Percentiles rank a stretch among this genome's conserved stretches.
These are phyloP conservation scores for Camponotus floridanus DNA, from an alignment of 1,140 invertebrate genomes.

Conservation along the genomic window DNA sequence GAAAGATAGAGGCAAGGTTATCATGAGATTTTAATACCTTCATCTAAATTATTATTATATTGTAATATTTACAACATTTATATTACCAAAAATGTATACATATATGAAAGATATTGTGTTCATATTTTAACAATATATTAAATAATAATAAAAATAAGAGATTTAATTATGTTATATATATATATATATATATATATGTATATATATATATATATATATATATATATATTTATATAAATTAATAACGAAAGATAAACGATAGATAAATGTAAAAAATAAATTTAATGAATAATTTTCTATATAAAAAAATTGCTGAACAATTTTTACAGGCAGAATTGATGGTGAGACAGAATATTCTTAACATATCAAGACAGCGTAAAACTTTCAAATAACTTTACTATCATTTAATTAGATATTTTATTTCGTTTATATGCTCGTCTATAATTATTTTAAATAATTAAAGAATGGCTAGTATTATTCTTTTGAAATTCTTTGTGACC, in stretches of 20 bases:
- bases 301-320: background rate
- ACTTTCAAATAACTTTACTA: background rate
- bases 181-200: too few relatives aligned
- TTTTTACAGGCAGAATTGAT: too few relatives aligned
- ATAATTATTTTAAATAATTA: background rate
- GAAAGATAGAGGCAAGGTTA: background rate
- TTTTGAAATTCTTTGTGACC: constrained; percentile 15
- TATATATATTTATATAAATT: too few relatives aligned
- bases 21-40: constrained; percentile 13
- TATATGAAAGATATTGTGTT: background rate
- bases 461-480: background rate
- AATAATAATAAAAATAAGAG: background rate
- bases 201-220: too few relatives aligned
- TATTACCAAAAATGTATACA: background rate
- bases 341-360: too few relatives aligned
- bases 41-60: constrained; percentile 18
- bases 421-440: background rate
- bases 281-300: background rate
- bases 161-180: background rate
- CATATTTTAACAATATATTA: background rate
- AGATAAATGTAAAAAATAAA: too few relatives aligned
- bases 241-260: too few relatives aligned
- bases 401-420: background rate
- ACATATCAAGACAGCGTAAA: background rate
- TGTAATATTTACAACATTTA: background rate